Conservation (phyloP, 1,140 invertebrate genomes). For the Drosophila miranda region DNA sequence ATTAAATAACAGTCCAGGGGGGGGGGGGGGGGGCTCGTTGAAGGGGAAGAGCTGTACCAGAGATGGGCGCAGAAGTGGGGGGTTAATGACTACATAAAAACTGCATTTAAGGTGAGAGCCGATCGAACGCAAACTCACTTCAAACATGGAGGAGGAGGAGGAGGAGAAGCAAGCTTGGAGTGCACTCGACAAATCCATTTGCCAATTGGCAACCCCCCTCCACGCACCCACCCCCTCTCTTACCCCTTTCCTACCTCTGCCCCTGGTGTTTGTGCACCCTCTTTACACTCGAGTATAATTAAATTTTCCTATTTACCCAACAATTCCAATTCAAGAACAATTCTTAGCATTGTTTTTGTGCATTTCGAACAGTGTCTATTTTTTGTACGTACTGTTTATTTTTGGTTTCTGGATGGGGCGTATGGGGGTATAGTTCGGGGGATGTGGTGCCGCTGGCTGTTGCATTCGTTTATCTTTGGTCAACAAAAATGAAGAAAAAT, state of each 20-base stretch:
- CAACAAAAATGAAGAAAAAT: slow-evolving; percentile 34
- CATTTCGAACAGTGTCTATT: slow-evolving; percentile 20
- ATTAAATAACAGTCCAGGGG: slow-evolving; percentile 38
- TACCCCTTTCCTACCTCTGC: background rate
- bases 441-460: slow-evolving; percentile 39
- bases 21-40: background rate
- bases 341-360: slow-evolving; percentile 24
- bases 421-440: background rate
- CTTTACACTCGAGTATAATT: slow-evolving; percentile 60
- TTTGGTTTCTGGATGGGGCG: slow-evolving; percentile 33
- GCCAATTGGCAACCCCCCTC: slow-evolving; percentile 14
- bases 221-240: slow-evolving; percentile 5
- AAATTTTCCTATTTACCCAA: slow-evolving; percentile 61
- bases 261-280: slow-evolving; percentile 11
- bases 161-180: slow-evolving; percentile 10
- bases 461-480: slow-evolving; percentile 68
- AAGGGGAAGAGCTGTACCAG: slow-evolving; percentile 1
- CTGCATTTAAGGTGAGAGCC: slow-evolving; percentile 32
- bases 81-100: slow-evolving; percentile 18
- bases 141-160: background rate
- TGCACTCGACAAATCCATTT: slow-evolving; percentile 48
- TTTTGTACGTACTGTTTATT: slow-evolving; percentile 54
- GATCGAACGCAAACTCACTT: slow-evolving; percentile 25
- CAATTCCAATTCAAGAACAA: slow-evolving; percentile 61
- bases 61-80: background rate